Evolutionary conservation across 2,888 invertebrate species (phyloP), one percentile per base, ranked within the genome.

Genomic region (Cantharis rustica): DNA sequence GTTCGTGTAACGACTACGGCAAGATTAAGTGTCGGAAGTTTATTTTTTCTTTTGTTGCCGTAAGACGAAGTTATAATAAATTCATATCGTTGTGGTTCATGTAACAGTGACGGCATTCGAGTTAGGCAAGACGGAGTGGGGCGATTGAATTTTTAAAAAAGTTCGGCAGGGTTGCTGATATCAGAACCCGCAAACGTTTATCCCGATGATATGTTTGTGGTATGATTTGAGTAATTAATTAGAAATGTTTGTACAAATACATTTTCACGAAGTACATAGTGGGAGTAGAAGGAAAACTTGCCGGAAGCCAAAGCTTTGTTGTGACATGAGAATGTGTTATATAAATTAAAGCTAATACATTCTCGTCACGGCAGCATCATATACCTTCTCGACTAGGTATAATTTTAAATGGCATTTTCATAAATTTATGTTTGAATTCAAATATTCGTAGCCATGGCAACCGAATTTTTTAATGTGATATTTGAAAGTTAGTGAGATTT

Each of bases 311-410:
- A 27, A 74, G 74, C 76, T 76, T 76, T 76, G 76, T 76, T 74
- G 69, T 74, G 72, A 72, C 72, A 69, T 26, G 73, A 69, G 68
- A 78, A 76, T 76, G 79, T 72, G 69, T 74, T 72, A 79, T 76
- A 79, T 69, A 76, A 79, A 79, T 79, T 76, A 76, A 78, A 78
- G 69, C 69, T 73, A 78, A 75, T 78, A 78, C 73, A 75, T 78
- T 78, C 70, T 62, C 75, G 78, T 78, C 75, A 23, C 61, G 73
- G 64, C 63, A 68, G 20, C 75, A 73, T 74, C 75, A 68, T 66
- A 31, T 16, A 62, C 23, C 61, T 47, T 23, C 61, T 61, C 71
- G 17, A 16, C 20, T 66, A n/a, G n/a, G n/a, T n/a, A 66, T 75
- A 75, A 75, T 75, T 75, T 64, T 61, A 72, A 27, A 23, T 61